Evolutionary conservation across 2,797 vertebrate genomes (phyloP).

Genomic region (Sebastes vulpes): DNA sequence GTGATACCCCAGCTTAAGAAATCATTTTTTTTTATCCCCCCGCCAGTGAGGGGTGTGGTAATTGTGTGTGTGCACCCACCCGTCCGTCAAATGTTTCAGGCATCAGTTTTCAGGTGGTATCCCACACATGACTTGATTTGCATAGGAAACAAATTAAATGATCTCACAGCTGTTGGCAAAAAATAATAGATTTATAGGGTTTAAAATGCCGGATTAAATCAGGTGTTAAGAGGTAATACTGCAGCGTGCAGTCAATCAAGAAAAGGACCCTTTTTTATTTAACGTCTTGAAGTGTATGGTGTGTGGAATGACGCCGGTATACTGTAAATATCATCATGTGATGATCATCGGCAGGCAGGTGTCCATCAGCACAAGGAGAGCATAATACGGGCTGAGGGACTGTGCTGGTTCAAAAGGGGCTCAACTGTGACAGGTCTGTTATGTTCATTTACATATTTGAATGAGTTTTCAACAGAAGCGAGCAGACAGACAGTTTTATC

Average conservation of each 20-base stretch:
- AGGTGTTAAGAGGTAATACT: constrained; percentile 37
- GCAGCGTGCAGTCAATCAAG: constrained; percentile 58
- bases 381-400: constrained; percentile 15
- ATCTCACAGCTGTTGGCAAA: constrained; percentile 66
- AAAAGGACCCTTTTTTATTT: constrained; percentile 24
- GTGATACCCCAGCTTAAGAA: constrained; percentile 37
- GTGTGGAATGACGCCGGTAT: constrained; percentile 1
- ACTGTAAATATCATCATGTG: constrained; percentile 40
- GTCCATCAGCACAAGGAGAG: constrained; percentile 42
- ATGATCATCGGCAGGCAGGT: constrained; percentile 48
- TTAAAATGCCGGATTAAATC: constrained; percentile 45
- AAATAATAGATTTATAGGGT: constrained; percentile 44
- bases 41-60: constrained; percentile 50
- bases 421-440: constrained; percentile 7
- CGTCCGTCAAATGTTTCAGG: constrained; percentile 69
- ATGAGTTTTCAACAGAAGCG: constrained; percentile 26
- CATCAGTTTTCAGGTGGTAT: constrained; percentile 63
- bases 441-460: constrained; percentile 31
- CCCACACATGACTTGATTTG: constrained; percentile 72
- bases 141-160: constrained; percentile 76
- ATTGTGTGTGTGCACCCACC: constrained; percentile 60
- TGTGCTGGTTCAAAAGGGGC: constrained; percentile 10
- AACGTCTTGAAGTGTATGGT: constrained; percentile 23
- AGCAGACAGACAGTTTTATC: not conserved
- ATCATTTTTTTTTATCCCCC: constrained; percentile 42